These are phyloP conservation scores for Xenus cinereus DNA, from an alignment of 2,113 vertebrate species.

Conservation along the genomic window DNA sequence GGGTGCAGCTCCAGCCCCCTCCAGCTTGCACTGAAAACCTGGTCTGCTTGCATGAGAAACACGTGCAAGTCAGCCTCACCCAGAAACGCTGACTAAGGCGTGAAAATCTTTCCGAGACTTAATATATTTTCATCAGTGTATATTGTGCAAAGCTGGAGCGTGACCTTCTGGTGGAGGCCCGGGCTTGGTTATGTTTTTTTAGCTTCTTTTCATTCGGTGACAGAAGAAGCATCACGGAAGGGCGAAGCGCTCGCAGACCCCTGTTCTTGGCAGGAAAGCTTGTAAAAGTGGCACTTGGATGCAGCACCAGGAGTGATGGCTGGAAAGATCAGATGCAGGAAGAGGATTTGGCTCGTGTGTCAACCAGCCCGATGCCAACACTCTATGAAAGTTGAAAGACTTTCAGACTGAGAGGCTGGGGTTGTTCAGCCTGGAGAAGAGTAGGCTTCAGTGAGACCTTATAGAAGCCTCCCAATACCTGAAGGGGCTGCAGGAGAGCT, in stretches of 20 bases:
- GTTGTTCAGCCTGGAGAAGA: too few species aligned
- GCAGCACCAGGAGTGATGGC: not conserved
- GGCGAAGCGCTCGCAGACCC: rapidly evolving
- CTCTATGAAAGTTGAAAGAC: not conserved
- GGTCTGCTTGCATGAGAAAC: not conserved
- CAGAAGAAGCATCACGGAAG: rapidly evolving
- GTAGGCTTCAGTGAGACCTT: too few species aligned
- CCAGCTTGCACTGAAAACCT: not conserved
- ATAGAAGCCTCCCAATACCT: too few species aligned
- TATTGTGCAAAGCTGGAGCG: not conserved
- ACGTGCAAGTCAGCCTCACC: rapidly evolving
- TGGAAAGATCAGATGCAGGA: not conserved
- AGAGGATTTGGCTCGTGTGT: not conserved
- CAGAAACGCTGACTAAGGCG: not conserved
- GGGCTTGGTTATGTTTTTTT: not conserved
- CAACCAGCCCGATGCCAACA: not conserved
- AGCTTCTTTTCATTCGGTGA: not conserved
- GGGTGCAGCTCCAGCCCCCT: rapidly evolving
- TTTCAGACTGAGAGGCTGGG: too few species aligned
- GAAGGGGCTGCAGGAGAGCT: too few species aligned
- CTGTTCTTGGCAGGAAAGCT: not conserved
- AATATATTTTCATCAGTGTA: not conserved
- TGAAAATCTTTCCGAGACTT: not conserved
- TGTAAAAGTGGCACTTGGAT: not conserved
- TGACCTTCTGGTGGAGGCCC: not conserved